These are phyloP conservation scores for Pristionchus mayeri DNA, from an alignment of 2,888 invertebrate species.

Conservation along the genomic window DNA sequence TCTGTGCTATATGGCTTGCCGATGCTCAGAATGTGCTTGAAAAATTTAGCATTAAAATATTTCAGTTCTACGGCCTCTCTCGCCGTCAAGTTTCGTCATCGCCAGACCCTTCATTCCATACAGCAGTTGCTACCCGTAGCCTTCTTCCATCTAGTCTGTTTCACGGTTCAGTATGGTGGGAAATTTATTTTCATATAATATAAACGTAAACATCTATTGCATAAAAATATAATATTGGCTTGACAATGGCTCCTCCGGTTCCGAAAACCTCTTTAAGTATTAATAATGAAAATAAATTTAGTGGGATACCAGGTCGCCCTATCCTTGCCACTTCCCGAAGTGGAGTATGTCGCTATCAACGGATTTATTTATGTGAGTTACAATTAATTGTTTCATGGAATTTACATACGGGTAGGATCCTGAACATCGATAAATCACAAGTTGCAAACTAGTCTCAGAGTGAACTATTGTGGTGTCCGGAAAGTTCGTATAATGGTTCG, in stretches of 20 bases:
- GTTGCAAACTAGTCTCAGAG: too few relatives aligned
- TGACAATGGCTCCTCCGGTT: too few relatives aligned
- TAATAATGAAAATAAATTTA: too few relatives aligned
- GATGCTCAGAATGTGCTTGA: too few relatives aligned
- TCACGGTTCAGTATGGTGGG: background rate
- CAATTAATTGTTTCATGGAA: too few relatives aligned
- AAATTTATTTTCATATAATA: background rate
- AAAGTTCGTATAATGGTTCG: too few relatives aligned
- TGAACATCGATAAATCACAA: too few relatives aligned
- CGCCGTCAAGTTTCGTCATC: background rate
- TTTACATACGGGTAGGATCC: too few relatives aligned
- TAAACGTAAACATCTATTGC: background rate
- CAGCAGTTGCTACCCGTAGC: background rate
- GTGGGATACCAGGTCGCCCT: background rate
- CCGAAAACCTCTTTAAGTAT: too few relatives aligned
- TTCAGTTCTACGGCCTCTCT: background rate
- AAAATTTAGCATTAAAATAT: background rate
- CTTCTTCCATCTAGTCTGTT: background rate
- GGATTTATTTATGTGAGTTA: constrained; percentile 2
- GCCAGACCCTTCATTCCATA: background rate
- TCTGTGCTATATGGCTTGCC: too few relatives aligned
- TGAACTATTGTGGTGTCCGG: too few relatives aligned
- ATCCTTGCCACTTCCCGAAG: background rate
- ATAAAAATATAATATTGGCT: background rate
- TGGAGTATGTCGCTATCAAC: background rate